A percentile compares a stretch with the other conserved stretches of the same genome.
phyloP scores from a whole-genome alignment of 2,888 invertebrate species.

The Dinocampus coccinellae region DNA sequence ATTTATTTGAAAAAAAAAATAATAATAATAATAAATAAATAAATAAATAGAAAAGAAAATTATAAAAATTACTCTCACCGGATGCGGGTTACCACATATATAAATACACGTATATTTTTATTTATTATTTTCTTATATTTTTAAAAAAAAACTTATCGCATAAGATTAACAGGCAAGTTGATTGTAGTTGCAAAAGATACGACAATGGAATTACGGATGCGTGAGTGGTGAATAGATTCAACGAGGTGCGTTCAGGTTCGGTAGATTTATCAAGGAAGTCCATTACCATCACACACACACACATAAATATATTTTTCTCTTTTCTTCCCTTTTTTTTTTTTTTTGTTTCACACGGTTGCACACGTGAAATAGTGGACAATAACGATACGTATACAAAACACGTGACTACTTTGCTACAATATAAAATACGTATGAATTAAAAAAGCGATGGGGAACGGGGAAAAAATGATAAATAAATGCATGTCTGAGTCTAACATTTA shows the following conservation, averaged over 20 bases:
- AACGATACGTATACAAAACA: slow-evolving; percentile 20
- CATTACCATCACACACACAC: slow-evolving; percentile 50
- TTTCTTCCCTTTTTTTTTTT: no score
- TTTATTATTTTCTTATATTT: no score
- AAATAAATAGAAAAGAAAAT: neutral
- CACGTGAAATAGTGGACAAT: slow-evolving; percentile 36
- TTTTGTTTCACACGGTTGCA: slow-evolving; percentile 43
- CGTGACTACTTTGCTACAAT: slow-evolving; percentile 17
- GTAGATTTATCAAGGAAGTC: slow-evolving; percentile 54
- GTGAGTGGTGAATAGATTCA: slow-evolving; percentile 43
- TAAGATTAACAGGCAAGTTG: slow-evolving; percentile 21
- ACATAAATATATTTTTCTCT: slow-evolving; percentile 2
- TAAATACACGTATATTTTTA: no score
- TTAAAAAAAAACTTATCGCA: slow-evolving; percentile 6
- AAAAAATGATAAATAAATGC: slow-evolving; percentile 11
- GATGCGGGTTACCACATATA: slow-evolving; percentile 14
- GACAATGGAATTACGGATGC: slow-evolving; percentile 48
- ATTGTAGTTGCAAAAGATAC: slow-evolving; percentile 42
- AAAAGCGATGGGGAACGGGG: no score
- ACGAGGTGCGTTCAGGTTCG: slow-evolving; percentile 56
- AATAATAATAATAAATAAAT: no score
- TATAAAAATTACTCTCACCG: neutral
- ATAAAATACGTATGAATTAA: neutral
- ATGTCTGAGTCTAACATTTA: slow-evolving; percentile 52
- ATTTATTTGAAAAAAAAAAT: no score